Base-by-base conservation (phyloP, 2,797 vertebrate genomes). In the Acipenser ruthenus region DNA sequence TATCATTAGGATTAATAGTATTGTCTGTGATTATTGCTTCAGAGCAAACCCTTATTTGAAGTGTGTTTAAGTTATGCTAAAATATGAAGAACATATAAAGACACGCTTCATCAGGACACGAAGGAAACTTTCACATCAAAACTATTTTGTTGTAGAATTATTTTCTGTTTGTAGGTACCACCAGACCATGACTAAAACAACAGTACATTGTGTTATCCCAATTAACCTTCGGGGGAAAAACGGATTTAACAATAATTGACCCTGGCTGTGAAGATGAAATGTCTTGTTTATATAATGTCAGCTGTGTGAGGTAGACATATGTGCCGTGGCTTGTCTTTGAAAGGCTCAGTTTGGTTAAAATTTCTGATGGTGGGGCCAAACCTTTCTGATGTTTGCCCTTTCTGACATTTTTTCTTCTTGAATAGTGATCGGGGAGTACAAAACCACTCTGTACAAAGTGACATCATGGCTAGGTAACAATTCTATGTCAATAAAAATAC, bases 201-300 rank as follows among this genome's bases (percentile, higher is more conserved):
- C 18, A 10, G 49, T 37, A 59, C 48, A 70, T 73, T 71, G 68
- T 60, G 62, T 67, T 69, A 68, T 56, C 52, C 58, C 74, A 69
- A 72, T 76, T 76, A 78, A 78, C 74, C 74, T 74, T 76, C 1
- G 23, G 23, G 23, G 23, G 69, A 73, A 67, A 60, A 12, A 53
- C 67, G 52, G 67, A 65, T 68, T 71, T 67, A 73, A 70, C 66
- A 65, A 67, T 12, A 53, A 61, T 72, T 69, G 70, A 73, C 67
- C 70, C 65, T 50, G 13, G 18, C 49, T 9, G 49, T 60, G 55
- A 61, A 65, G 72, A 66, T 71, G 71, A 78, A 78, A 78, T 76
- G 76, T 76, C 74, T 76, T 64, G 67, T 66, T 70, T 68, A 66
- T 55, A 71, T 74, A 78, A 78, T 78, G 74, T 78, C 77, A 78